These are phyloP conservation scores for Calyptommatus sinebrachiatus DNA, from an alignment of 2,113 vertebrate genomes.

Conservation along the genomic window DNA sequence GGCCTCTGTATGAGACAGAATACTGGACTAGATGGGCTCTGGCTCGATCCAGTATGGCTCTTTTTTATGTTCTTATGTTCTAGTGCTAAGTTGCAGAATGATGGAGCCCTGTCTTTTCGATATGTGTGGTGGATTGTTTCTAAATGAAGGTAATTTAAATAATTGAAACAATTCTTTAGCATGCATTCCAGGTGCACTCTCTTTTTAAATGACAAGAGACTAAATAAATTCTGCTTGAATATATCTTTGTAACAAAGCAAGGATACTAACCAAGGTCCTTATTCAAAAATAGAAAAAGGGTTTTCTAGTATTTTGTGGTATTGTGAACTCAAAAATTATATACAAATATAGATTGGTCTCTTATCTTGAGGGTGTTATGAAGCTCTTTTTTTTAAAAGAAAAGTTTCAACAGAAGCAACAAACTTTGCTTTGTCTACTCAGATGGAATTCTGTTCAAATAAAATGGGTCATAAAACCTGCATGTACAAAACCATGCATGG, in stretches of 20 bases:
- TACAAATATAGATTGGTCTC: background rate
- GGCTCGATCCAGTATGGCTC: too few species aligned
- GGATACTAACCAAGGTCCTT: background rate
- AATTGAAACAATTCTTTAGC: background rate
- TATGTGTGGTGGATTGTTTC: background rate
- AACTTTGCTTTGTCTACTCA: background rate
- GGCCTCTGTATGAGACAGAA: too few species aligned
- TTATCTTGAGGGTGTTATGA: background rate
- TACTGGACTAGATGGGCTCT: too few species aligned
- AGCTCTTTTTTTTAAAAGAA: background rate
- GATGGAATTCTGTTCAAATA: background rate
- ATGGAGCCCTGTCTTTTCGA: background rate
- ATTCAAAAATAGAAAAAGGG: background rate
- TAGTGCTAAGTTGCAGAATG: background rate
- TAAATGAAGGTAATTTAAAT: background rate
- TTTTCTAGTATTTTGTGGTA: background rate
- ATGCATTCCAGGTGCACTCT: background rate
- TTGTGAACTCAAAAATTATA: background rate
- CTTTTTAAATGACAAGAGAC: background rate
- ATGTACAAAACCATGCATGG: too few species aligned
- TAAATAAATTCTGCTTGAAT: background rate
- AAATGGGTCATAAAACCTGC: background rate
- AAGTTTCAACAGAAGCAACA: background rate
- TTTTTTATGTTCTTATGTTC: too few species aligned
- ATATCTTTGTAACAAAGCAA: background rate